phyloP scores from a whole-genome alignment of 1,140 invertebrate genomes.

The Ceratosolen fusciceps region DNA sequence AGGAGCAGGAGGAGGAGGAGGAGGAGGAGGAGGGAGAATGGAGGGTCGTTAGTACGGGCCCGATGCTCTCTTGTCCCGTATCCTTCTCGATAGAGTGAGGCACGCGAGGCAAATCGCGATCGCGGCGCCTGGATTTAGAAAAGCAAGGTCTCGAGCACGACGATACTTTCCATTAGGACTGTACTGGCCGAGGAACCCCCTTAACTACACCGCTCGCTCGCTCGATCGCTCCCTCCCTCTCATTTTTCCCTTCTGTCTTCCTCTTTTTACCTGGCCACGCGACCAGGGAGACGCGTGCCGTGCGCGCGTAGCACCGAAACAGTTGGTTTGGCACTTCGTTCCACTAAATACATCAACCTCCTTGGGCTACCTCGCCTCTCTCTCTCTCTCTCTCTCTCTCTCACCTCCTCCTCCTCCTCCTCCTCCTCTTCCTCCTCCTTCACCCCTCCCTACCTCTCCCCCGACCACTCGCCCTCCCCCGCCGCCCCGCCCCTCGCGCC shows the following conservation, averaged over 20 bases:
- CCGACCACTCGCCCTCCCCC: background rate
- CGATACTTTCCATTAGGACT: background rate
- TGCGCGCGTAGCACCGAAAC: slow-evolving; percentile 6
- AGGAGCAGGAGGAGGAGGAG: too few relatives aligned
- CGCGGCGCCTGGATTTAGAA: background rate
- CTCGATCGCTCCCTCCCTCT: background rate
- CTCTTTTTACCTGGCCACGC: slow-evolving; percentile 15
- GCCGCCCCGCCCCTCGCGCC: background rate
- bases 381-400: background rate
- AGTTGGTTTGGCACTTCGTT: slow-evolving; percentile 44
- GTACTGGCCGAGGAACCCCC: background rate
- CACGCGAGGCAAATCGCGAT: background rate
- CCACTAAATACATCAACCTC: slow-evolving; percentile 26
- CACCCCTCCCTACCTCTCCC: background rate
- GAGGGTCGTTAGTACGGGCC: background rate
- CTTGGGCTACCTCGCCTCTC: background rate
- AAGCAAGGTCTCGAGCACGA: background rate
- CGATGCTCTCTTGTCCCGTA: background rate
- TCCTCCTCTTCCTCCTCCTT: background rate
- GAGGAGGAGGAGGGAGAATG: too few relatives aligned
- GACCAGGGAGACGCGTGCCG: slow-evolving; percentile 16
- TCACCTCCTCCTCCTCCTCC: background rate
- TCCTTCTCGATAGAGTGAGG: background rate
- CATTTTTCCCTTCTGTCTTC: slow-evolving; percentile 19
- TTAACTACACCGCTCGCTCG: slow-evolving; percentile 4